Base-by-base conservation (phyloP, 2,113 vertebrate species). In the Speoplatyrhinus poulsoni region DNA sequence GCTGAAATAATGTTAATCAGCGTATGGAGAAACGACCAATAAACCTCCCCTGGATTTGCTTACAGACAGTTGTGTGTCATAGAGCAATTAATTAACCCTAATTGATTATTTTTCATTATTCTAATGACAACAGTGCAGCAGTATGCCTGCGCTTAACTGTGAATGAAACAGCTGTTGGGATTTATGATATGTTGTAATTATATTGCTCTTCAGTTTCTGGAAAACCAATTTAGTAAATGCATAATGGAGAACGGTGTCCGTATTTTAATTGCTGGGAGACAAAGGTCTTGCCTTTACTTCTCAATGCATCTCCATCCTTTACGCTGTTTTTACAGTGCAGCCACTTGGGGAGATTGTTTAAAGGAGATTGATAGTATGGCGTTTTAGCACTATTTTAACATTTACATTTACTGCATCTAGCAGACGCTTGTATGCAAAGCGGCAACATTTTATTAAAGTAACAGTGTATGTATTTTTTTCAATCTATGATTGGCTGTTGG, bases 41-140 rank as follows among this genome's bases (percentile, higher is more conserved):
- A 46, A 70, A 73, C 85, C 70, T 71, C 60, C 17, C 5, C 62
- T 65, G 75, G 85, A 88, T 93, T 87, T 82, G 75, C 81, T 77
- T 67, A 52, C 82, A 86, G 81, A 77, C 75, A 82, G 82, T 88
- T 85, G 79, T 71, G 80, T 87, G 89, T 90, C 85, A 85, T 55
- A 84, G 80, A 82, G 87, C 77, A 75, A 91, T 93, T 87, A 90
- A 92, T 93, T 91, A 90, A 91, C 76, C 77, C 84, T 89, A 91
- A 92, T 92, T 91, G 88, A 93, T 90, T 76, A 83, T 91, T 90
- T 90, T 91, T 89, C 89, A 93, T 93, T 90, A 91, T 85, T 89
- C 70, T 90, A 91, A 93, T 92, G 87, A 80, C 81, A 70, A 87
- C 84, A 86, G 72, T 86, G 68, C 75, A 84, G 70, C 67, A 36